Conservation (phyloP, 1,140 invertebrate species). For the Calliphora vicina region DNA sequence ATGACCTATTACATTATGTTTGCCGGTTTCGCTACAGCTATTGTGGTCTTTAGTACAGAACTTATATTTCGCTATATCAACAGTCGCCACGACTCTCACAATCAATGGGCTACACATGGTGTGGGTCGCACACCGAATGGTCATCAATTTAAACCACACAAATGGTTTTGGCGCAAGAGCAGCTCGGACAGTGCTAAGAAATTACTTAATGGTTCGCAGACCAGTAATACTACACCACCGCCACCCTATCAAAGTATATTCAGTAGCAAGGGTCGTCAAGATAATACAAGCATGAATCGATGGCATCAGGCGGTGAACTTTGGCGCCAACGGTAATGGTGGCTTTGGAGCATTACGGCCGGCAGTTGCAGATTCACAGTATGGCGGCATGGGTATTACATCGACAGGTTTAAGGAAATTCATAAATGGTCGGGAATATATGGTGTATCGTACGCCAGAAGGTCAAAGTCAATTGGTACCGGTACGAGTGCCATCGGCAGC, state of each 20-base stretch:
- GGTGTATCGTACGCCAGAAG: conserved; percentile 68
- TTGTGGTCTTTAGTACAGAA: conserved; percentile 72
- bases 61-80: conserved; percentile 63
- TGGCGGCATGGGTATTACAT: conserved; percentile 6
- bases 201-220: conserved; percentile 32
- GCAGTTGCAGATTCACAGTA: neutral
- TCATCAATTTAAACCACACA: conserved; percentile 45
- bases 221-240: conserved; percentile 56
- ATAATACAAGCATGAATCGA: conserved; percentile 36
- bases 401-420: conserved; percentile 62
- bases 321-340: conserved; percentile 40
- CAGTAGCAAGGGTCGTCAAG: conserved; percentile 24
- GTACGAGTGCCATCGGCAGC: conserved; percentile 76
- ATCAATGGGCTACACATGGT: conserved; percentile 54
- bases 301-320: conserved; percentile 63
- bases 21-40: conserved; percentile 69
- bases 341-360: conserved; percentile 21
- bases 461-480: conserved; percentile 72
- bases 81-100: conserved; percentile 47
- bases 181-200: conserved; percentile 43
- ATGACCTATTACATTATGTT: conserved; percentile 75
- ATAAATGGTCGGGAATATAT: conserved; percentile 82
- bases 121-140: conserved; percentile 52
- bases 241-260: conserved; percentile 66
- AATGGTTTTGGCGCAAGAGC: conserved; percentile 47